Percentiles rank a stretch among this genome's conserved stretches.
Evolutionary conservation across 2,113 vertebrate genomes (phyloP).

Genomic region (Crypturellus undulatus): DNA sequence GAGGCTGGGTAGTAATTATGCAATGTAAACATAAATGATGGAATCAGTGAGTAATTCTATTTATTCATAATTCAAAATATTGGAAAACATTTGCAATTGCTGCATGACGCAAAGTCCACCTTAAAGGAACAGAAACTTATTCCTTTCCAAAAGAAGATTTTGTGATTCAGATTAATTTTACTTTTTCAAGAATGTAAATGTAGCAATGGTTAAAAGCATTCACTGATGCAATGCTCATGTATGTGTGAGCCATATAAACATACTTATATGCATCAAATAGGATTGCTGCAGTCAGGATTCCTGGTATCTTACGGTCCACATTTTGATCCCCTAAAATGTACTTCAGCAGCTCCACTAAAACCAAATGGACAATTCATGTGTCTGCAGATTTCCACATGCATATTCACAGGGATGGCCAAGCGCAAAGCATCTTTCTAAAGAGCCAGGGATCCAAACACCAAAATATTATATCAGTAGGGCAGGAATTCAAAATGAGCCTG

Average conservation of each 20-base stretch:
- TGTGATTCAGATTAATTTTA: background rate
- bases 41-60: slow-evolving; percentile 49
- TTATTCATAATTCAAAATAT: slow-evolving; percentile 2
- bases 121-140: background rate
- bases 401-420: background rate
- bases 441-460: background rate
- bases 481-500: background rate
- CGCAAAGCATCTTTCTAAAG: background rate
- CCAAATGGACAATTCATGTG: accelerated
- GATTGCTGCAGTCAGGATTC: background rate
- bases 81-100: background rate
- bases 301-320: background rate
- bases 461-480: accelerated
- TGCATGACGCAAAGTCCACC: background rate
- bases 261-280: accelerated
- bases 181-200: background rate
- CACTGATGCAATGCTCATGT: accelerated
- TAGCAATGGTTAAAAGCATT: background rate
- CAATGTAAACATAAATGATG: slow-evolving; percentile 58
- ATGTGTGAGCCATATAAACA: background rate
- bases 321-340: accelerated
- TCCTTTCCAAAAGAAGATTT: background rate
- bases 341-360: background rate
- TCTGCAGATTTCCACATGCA: background rate
- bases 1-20: slow-evolving; percentile 46